A percentile compares a stretch with the other conserved stretches of the same genome.
These are phyloP conservation scores for Hydrozoanthus gracilis DNA, from an alignment of 92 coral and sea anemone genomes.

Conservation along the genomic window DNA sequence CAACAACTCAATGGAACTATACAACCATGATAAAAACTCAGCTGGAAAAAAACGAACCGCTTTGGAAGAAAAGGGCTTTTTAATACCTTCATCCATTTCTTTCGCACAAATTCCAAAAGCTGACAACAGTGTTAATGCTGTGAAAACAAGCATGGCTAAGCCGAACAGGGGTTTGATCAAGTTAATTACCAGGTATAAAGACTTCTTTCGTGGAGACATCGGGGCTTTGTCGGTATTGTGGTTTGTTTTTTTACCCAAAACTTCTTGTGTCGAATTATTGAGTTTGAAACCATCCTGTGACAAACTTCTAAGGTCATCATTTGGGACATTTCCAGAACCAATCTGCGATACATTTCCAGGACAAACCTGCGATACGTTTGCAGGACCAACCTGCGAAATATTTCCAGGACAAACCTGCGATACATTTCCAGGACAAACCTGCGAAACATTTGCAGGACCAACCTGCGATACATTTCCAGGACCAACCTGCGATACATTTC, in stretches of 20 bases:
- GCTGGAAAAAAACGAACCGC: neutral
- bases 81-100: neutral
- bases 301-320: neutral
- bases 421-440: no score
- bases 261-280: neutral
- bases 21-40: constrained; percentile 11
- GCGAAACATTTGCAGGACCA: no score
- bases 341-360: no score
- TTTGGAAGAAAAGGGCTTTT: neutral
- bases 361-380: no score
- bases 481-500: no score
- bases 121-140: neutral
- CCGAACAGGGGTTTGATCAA: neutral
- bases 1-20: neutral
- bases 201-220: neutral
- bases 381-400: no score
- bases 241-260: neutral
- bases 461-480: no score
- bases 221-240: neutral
- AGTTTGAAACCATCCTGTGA: neutral
- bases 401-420: no score
- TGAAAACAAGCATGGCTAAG: constrained; percentile 18
- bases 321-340: no score
- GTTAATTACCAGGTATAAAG: neutral
- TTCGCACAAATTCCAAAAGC: neutral